phyloP scores from a whole-genome alignment of 2,888 invertebrate species.

The Himalopsyche kuldschensis region DNA sequence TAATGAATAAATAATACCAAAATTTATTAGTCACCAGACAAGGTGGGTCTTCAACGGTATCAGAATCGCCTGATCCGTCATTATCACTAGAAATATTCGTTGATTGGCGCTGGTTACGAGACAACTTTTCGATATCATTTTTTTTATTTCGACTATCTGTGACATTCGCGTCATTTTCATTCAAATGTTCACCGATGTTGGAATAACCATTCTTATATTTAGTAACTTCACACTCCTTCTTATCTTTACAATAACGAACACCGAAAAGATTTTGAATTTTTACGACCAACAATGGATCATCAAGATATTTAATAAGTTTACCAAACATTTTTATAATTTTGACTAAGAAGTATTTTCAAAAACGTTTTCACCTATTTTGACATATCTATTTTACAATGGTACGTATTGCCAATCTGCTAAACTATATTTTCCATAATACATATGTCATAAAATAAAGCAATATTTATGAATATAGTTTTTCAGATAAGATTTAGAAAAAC shows the following conservation, averaged over 20 bases:
- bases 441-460: no score
- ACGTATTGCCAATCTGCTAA: no score
- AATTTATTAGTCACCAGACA: conserved; percentile 69
- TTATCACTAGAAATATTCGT: conserved; percentile 48
- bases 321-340: conserved; percentile 13
- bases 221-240: neutral
- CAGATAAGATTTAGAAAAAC: no score
- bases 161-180: conserved; percentile 44
- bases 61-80: conserved; percentile 50
- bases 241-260: conserved; percentile 48
- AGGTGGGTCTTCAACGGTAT: conserved; percentile 48
- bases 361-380: conserved; percentile 8
- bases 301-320: conserved; percentile 55
- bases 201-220: neutral
- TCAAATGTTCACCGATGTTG: conserved; percentile 18
- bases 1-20: conserved; percentile 82
- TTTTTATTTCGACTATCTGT: conserved; percentile 47
- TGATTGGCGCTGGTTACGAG: neutral
- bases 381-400: neutral
- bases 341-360: neutral
- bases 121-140: conserved; percentile 42
- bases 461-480: no score
- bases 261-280: conserved; percentile 81
- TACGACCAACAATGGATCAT: conserved; percentile 75
- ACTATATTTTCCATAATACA: no score